These are phyloP conservation scores for Schizopygopsis pylzovi DNA, from an alignment of 2,797 vertebrate species.

Conservation along the genomic window DNA sequence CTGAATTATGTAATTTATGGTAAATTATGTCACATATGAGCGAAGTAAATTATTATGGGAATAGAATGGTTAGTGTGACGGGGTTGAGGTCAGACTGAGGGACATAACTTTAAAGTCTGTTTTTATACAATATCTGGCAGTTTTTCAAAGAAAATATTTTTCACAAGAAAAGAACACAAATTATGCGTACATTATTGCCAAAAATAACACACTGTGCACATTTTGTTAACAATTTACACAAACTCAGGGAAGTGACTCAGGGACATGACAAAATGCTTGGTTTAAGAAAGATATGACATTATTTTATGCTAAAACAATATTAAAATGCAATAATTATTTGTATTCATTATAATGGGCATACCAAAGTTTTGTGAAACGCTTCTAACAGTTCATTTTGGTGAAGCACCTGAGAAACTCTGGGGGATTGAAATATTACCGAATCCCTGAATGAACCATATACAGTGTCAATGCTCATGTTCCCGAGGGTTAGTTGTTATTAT, in stretches of 20 bases:
- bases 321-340: too few relatives aligned
- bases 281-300: too few relatives aligned
- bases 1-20: background rate
- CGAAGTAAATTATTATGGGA: background rate
- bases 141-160: background rate
- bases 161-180: background rate
- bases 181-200: background rate
- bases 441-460: background rate
- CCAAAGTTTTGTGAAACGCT: too few relatives aligned
- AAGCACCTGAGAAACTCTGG: background rate
- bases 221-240: background rate
- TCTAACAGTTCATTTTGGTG: too few relatives aligned
- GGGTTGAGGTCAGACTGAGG: background rate
- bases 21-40: background rate
- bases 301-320: too few relatives aligned
- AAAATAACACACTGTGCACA: background rate
- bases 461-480: background rate
- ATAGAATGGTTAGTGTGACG: background rate
- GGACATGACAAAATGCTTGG: too few relatives aligned
- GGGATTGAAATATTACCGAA: too few relatives aligned
- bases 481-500: background rate
- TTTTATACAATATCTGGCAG: background rate
- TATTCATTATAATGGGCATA: background rate
- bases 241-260: background rate
- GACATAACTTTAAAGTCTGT: background rate